Conservation (phyloP, 2,113 vertebrate species). For the Coreoperca whiteheadi region DNA sequence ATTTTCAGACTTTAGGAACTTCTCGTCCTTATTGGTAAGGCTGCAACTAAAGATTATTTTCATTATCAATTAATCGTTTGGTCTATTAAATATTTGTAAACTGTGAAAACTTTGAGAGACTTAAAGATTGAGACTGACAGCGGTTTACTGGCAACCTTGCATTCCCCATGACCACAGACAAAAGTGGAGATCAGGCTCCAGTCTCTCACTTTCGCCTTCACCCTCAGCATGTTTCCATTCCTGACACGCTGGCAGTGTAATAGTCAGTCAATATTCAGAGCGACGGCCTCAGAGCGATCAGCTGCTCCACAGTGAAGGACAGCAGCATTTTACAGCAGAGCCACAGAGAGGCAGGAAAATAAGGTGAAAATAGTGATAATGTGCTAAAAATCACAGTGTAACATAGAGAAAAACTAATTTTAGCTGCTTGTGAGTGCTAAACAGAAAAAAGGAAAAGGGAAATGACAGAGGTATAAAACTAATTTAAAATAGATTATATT, state of each 20-base stretch:
- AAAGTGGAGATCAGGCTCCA: neutral
- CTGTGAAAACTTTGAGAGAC: neutral
- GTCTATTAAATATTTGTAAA: too few relatives aligned
- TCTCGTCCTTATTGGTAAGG: neutral
- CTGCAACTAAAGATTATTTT: neutral
- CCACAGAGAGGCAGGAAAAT: constrained; percentile 6
- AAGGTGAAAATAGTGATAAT: neutral
- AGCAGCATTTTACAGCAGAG: constrained; percentile 2
- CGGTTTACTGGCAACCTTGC: neutral
- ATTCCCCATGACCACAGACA: neutral
- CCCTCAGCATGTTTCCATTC: constrained; percentile 47
- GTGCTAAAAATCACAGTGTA: constrained; percentile 17
- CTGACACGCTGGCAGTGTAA: constrained; percentile 38
- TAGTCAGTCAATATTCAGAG: constrained; percentile 37
- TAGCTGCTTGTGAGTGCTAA: neutral
- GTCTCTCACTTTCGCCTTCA: constrained; percentile 29
- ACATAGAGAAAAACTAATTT: neutral
- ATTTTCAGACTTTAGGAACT: neutral
- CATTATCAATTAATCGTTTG: neutral
- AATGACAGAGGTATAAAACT: neutral
- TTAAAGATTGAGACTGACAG: neutral
- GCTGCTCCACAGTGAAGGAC: constrained; percentile 56
- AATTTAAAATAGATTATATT: neutral
- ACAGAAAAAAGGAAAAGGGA: neutral
- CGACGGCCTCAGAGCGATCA: constrained; percentile 47